Percentiles rank a stretch among this genome's conserved stretches.
These are phyloP conservation scores for Ischnura elegans DNA, from an alignment of 2,888 invertebrate genomes.

Conservation along the genomic window DNA sequence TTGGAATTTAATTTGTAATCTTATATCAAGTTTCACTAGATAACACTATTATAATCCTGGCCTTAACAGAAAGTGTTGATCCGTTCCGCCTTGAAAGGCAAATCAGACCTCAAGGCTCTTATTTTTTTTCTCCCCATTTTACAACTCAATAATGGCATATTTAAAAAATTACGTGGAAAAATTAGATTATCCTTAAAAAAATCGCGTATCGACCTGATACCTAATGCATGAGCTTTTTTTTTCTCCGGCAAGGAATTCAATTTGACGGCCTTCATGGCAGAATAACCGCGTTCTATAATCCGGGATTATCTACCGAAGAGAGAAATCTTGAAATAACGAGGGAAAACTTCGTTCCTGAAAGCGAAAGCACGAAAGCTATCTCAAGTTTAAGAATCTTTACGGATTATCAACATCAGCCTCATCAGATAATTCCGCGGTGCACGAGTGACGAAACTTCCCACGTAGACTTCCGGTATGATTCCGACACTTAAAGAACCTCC, in stretches of 20 bases:
- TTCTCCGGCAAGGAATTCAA: not conserved
- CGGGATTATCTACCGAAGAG: not conserved
- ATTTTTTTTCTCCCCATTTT: not conserved
- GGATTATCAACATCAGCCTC: not conserved
- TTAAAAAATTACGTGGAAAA: not conserved
- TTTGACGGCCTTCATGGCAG: not conserved
- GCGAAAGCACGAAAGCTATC: not conserved
- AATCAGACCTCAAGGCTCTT: not conserved
- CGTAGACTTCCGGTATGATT: not conserved
- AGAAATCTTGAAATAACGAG: not conserved
- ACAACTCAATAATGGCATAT: not conserved
- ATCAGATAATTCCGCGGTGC: not conserved
- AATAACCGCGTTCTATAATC: not conserved
- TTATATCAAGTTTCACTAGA: not conserved
- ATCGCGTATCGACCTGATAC: not conserved
- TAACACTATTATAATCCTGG: not conserved
- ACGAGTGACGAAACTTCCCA: not conserved
- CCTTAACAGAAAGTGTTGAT: not conserved
- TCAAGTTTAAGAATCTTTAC: not conserved
- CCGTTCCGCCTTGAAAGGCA: not conserved
- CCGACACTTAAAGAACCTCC: not conserved
- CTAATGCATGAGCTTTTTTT: not conserved
- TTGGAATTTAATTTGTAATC: not conserved
- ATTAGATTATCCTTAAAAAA: not conserved
- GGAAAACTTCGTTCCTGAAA: not conserved